Conservation (phyloP, 2,797 vertebrate genomes). For the Danio tinwini region DNA sequence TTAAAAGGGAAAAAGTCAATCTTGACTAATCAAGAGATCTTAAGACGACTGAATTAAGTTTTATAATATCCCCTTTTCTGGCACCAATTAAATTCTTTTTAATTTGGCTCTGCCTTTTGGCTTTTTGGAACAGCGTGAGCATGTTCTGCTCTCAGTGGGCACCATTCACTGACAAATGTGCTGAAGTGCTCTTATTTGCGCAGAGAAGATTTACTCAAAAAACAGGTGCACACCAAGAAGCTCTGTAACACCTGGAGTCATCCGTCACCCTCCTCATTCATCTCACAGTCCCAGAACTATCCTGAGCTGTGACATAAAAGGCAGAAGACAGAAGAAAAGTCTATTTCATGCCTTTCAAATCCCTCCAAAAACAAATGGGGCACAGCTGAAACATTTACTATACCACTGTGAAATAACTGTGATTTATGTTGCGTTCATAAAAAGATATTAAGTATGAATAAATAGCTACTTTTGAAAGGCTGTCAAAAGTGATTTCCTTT, state of each 20-base stretch:
- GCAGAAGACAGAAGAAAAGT: not conserved
- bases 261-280: not conserved
- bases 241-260: conserved; percentile 11
- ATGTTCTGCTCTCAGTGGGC: conserved; percentile 9
- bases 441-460: not conserved
- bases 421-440: not conserved
- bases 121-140: conserved; percentile 4
- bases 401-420: not conserved
- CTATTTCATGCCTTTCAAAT: not conserved
- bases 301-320: conserved; percentile 10
- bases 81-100: conserved; percentile 17
- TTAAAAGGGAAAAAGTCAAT: not conserved
- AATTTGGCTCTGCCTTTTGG: not conserved
- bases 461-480: not conserved
- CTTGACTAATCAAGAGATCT: not conserved
- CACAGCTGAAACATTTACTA: not conserved
- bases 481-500: not conserved
- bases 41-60: conserved; percentile 10
- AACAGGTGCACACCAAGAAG: not conserved
- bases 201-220: conserved; percentile 1
- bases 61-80: conserved; percentile 9
- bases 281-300: conserved; percentile 1
- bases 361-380: conserved; percentile 9
- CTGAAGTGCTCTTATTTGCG: conserved; percentile 1
- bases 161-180: not conserved